These are phyloP conservation scores for Chlorospingus semifuscus DNA, from an alignment of 2,797 vertebrate species.

Conservation along the genomic window DNA sequence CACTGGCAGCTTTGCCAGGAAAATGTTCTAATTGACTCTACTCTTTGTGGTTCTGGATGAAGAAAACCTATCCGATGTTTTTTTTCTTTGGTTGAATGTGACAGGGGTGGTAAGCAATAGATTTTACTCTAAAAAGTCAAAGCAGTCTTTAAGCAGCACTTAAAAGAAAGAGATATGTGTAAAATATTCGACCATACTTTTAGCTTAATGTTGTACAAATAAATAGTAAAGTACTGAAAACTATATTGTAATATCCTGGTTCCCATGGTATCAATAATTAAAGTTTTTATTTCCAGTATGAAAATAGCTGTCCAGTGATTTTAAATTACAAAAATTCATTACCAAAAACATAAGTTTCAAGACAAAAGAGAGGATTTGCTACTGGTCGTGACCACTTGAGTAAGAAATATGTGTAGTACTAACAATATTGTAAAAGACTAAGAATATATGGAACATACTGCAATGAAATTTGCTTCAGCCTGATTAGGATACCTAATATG, in stretches of 20 bases:
- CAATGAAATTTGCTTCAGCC: background rate
- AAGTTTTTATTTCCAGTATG: background rate
- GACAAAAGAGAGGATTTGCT: background rate
- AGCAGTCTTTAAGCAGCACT: background rate
- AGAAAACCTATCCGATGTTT: background rate
- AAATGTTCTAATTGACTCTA: background rate
- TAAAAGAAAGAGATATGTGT: background rate
- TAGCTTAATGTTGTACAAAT: background rate
- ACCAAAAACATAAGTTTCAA: background rate
- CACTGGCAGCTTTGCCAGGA: conserved; percentile 5
- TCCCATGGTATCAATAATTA: background rate
- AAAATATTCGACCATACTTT: background rate
- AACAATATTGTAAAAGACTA: background rate
- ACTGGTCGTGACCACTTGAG: background rate
- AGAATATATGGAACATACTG: background rate
- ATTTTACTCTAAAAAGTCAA: background rate
- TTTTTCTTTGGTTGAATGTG: background rate
- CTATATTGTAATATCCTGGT: background rate
- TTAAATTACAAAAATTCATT: background rate
- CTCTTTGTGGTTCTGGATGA: background rate
- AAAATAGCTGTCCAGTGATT: background rate
- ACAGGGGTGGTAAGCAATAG: background rate
- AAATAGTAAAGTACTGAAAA: background rate
- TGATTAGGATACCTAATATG: background rate
- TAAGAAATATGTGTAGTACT: background rate